phyloP scores from a whole-genome alignment of 2,113 vertebrate genomes.

The Stercorarius parasiticus region DNA sequence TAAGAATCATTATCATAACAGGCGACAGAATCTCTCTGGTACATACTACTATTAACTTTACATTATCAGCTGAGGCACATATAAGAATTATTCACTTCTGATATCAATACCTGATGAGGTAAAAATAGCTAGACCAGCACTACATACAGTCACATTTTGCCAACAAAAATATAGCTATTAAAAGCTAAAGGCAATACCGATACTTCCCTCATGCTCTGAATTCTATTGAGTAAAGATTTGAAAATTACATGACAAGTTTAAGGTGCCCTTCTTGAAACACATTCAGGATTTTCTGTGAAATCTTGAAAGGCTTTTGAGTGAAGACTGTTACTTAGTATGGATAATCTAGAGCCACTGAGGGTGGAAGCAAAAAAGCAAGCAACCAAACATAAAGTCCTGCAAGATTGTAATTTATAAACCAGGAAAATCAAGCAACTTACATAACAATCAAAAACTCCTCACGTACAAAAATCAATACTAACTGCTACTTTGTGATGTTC shows the following conservation, averaged over 20 bases:
- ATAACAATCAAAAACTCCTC: neutral
- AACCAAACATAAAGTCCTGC: neutral
- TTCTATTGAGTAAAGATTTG: neutral
- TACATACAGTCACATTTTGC: neutral
- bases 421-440: neutral
- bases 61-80: neutral
- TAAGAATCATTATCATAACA: neutral
- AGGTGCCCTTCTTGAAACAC: neutral
- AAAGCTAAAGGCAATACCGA: neutral
- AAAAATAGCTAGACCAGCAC: neutral
- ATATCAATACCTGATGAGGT: fast-evolving
- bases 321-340: neutral
- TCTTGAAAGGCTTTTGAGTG: neutral
- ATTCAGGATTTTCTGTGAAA: neutral
- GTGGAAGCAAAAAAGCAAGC: neutral
- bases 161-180: neutral
- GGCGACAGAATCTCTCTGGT: neutral
- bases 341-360: neutral
- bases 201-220: neutral
- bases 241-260: neutral
- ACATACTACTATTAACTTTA: neutral
- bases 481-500: neutral
- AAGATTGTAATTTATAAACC: neutral
- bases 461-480: neutral
- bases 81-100: neutral